Percentiles rank a stretch among this genome's conserved stretches.
Evolutionary conservation across 2,888 invertebrate genomes (phyloP).

Genomic region (Catocala fraxini): DNA sequence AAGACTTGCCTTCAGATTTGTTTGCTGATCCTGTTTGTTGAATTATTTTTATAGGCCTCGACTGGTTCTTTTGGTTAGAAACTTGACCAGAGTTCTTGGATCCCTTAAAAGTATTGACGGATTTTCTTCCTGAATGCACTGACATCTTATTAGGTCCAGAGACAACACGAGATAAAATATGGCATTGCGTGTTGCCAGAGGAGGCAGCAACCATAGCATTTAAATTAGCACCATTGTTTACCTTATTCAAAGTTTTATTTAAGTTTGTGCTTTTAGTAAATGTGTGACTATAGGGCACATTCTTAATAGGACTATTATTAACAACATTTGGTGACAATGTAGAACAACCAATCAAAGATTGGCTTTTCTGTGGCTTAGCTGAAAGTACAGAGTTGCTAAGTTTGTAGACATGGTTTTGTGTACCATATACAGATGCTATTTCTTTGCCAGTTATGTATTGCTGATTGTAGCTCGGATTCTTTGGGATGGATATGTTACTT

Average conservation of each 20-base stretch:
- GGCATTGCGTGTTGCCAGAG: constrained; percentile 79
- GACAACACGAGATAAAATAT: constrained; percentile 82
- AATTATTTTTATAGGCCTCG: constrained; percentile 87
- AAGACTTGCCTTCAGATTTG: constrained; percentile 78
- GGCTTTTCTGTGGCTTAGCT: constrained; percentile 76
- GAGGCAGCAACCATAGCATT: constrained; percentile 79
- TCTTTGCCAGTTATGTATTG: constrained; percentile 78
- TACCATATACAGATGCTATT: constrained; percentile 73
- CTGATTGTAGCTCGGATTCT: constrained; percentile 76
- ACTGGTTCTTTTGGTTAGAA: constrained; percentile 76
- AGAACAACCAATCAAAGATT: constrained; percentile 78
- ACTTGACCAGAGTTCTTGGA: constrained; percentile 73
- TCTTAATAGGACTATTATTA: constrained; percentile 78
- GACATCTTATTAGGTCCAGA: constrained; percentile 84
- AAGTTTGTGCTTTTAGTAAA: constrained; percentile 79
- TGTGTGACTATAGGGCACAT: constrained; percentile 78
- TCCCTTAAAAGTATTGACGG: constrained; percentile 75
- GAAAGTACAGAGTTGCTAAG: constrained; percentile 79
- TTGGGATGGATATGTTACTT: constrained; percentile 83
- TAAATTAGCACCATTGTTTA: constrained; percentile 84
- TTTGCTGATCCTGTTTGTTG: constrained; percentile 79
- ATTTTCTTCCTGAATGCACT: constrained; percentile 80
- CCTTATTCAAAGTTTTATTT: constrained; percentile 77
- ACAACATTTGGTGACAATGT: constrained; percentile 72
- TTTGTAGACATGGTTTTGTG: constrained; percentile 82